Percentiles rank a stretch among this genome's conserved stretches.
phyloP scores from a whole-genome alignment of 2,113 vertebrate species.

The Poeciliopsis turrubarensis region DNA sequence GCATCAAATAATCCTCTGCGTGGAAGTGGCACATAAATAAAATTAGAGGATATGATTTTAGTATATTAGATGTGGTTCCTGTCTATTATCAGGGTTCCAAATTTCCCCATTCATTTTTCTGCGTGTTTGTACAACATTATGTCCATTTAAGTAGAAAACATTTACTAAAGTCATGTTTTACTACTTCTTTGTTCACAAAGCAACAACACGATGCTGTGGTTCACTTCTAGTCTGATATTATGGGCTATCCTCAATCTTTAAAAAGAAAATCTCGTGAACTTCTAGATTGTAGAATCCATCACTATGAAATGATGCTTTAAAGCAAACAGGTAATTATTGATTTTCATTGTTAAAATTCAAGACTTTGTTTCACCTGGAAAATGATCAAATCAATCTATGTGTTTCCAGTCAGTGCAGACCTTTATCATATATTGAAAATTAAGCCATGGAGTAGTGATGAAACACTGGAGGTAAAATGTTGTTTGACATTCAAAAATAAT shows the following conservation, averaged over 20 bases:
- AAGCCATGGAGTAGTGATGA: background rate
- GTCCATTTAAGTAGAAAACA: background rate
- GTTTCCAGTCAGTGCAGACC: too few species aligned
- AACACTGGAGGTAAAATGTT: background rate
- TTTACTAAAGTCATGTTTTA: background rate
- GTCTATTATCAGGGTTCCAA: background rate
- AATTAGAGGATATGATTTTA: background rate
- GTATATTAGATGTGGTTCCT: background rate
- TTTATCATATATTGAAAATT: background rate
- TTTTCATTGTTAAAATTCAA: background rate
- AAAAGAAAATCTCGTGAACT: too few species aligned
- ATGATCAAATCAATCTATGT: too few species aligned
- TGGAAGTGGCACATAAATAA: slow-evolving; percentile 45
- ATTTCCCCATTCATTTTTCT: background rate
- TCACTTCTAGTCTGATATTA: background rate
- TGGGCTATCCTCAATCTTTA: background rate
- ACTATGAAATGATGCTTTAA: background rate
- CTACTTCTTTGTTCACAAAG: background rate
- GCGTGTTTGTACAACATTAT: too few species aligned
- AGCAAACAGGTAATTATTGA: background rate
- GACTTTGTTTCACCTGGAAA: background rate
- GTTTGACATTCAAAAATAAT: background rate
- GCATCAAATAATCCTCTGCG: slow-evolving; percentile 20
- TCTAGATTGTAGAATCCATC: too few species aligned
- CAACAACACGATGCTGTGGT: background rate